Evolutionary conservation across 2,888 invertebrate species (phyloP).

Genomic region (Eupithecia dodoneata): DNA sequence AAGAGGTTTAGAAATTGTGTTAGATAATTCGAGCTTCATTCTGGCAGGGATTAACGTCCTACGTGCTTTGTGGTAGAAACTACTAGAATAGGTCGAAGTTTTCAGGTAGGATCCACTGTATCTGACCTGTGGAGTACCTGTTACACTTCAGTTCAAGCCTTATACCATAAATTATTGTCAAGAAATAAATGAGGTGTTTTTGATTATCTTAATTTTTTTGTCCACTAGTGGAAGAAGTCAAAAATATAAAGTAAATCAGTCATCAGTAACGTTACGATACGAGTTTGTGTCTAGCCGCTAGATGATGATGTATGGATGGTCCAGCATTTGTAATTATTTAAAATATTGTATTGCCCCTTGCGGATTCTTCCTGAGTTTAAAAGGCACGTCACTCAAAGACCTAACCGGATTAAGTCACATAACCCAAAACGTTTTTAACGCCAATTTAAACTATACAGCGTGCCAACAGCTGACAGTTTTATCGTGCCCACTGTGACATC

Average conservation of each 20-base stretch:
- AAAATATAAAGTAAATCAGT: no score
- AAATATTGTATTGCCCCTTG: not conserved
- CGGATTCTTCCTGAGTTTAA: not conserved
- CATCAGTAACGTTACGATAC: no score
- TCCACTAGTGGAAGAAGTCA: no score
- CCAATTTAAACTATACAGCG: not conserved
- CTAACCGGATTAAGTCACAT: not conserved
- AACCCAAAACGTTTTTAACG: not conserved
- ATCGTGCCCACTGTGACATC: conserved; percentile 7
- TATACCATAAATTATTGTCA: no score
- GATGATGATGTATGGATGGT: no score
- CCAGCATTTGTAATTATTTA: not conserved
- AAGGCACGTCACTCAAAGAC: not conserved
- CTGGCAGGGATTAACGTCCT: not conserved
- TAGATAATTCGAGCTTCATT: not conserved
- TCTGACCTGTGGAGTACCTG: not conserved
- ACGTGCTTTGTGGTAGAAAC: not conserved
- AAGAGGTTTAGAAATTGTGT: conserved; percentile 8
- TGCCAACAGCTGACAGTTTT: conserved; percentile 13
- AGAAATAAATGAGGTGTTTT: no score
- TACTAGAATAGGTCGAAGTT: not conserved
- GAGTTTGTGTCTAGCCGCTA: no score
- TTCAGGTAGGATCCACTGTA: not conserved
- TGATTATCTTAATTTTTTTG: no score
- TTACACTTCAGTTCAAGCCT: not conserved